Evolutionary conservation across 92 coral and sea anemone species (phyloP), one percentile per base, ranked within the genome.

Genomic region (Chrysogorgia sp.): DNA sequence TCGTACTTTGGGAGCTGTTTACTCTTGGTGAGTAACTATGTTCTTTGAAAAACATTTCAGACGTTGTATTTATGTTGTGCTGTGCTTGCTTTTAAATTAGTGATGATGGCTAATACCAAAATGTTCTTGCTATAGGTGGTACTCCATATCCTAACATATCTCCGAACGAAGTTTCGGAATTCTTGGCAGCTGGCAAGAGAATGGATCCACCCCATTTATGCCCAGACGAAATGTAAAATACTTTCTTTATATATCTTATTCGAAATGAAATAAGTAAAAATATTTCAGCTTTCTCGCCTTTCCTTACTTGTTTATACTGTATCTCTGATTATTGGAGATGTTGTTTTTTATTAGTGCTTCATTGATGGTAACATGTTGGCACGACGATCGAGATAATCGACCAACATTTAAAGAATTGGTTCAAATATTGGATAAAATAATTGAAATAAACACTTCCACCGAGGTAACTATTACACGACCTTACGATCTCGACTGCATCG

Each of bases 131-230:
- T 45, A 3, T 34, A 90, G 98, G 98, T 28, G 98, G 98, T 22
- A 89, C 92, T 52, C 98, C 98, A 8, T 94, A 94, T 84, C 98
- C 98, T 31, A 93, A 91, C 28, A 84, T 91, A 70, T 90, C 97
- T 12, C 92, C 97, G 61, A 94, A 89, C 75, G 98, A 94, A 87
- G 93, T 94, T 1, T 92, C 90, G 50, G 93, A 94, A 74, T 91
- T 86, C 67, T 81, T 94, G 72, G 90, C 90, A 91, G 90, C 84
- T 67, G 98, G 97, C 7, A 88, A 78, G 25, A 87, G 98, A 37
- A 94, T 94, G 98, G 96, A 91, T 5, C 82, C 87, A 32, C 98
- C 98, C 2, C 76, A 83, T 47, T 84, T 88, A 64, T 88, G 98
- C 74, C 96, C 98, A 24, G 92, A 91, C 37, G 92, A 94, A 86